phyloP scores from a whole-genome alignment of 2,797 vertebrate species.

The Serranus cabrilla region DNA sequence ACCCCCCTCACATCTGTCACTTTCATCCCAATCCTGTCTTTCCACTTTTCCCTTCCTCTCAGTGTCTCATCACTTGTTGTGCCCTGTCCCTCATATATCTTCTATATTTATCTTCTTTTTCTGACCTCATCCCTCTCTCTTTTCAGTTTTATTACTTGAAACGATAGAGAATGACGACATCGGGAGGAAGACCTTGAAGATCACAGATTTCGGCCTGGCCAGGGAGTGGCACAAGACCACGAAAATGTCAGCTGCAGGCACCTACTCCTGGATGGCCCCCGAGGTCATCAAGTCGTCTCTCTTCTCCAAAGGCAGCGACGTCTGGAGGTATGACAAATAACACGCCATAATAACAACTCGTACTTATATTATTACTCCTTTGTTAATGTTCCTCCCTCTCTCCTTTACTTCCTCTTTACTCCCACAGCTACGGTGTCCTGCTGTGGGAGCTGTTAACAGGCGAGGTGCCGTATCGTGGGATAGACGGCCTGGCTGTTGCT shows the following conservation, averaged over 20 bases:
- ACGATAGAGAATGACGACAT: conserved; percentile 94
- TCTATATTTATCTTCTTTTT: background rate
- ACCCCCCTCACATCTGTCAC: conserved; percentile 9
- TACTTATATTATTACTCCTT: background rate
- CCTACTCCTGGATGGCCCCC: conserved; percentile 98
- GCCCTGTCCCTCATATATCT: background rate
- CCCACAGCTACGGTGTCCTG: conserved; percentile 92
- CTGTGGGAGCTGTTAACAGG: conserved; percentile 97
- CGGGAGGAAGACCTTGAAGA: conserved; percentile 95
- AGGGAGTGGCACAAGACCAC: conserved; percentile 98
- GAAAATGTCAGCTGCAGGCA: conserved; percentile 96
- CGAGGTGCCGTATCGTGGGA: conserved; percentile 96
- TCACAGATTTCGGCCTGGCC: conserved; percentile 96
- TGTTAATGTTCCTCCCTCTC: background rate
- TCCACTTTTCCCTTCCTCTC: conserved; percentile 27
- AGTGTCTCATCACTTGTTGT: conserved; percentile 3
- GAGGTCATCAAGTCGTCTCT: conserved; percentile 97
- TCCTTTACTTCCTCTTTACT: background rate
- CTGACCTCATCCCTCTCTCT: background rate
- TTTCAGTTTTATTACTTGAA: conserved; percentile 95
- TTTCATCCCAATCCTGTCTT: conserved; percentile 31
- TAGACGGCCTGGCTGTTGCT: conserved; percentile 96
- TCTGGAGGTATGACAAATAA: conserved; percentile 90
- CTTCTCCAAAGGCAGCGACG: conserved; percentile 98
- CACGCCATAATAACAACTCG: background rate